Evolutionary conservation across 2,797 vertebrate genomes (phyloP).

Genomic region (Peromyscus aztecus): DNA sequence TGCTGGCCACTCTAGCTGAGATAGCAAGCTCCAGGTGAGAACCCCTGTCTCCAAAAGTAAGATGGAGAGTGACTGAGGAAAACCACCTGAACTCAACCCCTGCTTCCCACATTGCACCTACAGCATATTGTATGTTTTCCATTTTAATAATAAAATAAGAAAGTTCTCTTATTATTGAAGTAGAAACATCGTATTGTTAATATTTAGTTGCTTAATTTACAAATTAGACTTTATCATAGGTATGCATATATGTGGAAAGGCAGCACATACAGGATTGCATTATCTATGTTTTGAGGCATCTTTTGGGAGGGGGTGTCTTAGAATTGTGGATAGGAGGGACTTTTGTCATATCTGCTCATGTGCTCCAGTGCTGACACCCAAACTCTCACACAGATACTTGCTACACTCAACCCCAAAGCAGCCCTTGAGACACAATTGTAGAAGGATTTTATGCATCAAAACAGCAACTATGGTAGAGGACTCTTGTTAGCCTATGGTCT

Average conservation of each 20-base stretch:
- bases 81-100: not conserved
- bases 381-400: accelerated
- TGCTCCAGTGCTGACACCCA: no score
- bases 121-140: not conserved
- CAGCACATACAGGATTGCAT: not conserved
- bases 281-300: not conserved
- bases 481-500: not conserved
- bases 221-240: not conserved
- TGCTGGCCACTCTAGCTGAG: not conserved
- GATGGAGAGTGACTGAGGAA: not conserved
- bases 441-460: not conserved
- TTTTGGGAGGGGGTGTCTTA: not conserved
- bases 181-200: not conserved
- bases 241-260: not conserved
- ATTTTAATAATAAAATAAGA: not conserved
- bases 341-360: not conserved
- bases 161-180: not conserved
- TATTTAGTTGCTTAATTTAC: not conserved
- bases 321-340: no score
- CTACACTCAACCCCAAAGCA: accelerated
- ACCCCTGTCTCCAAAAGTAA: not conserved
- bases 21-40: not conserved
- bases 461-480: not conserved
- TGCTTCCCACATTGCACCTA: not conserved
- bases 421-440: not conserved